These are phyloP conservation scores for Itoplectis maculator DNA, from an alignment of 2,888 invertebrate genomes.

Conservation along the genomic window DNA sequence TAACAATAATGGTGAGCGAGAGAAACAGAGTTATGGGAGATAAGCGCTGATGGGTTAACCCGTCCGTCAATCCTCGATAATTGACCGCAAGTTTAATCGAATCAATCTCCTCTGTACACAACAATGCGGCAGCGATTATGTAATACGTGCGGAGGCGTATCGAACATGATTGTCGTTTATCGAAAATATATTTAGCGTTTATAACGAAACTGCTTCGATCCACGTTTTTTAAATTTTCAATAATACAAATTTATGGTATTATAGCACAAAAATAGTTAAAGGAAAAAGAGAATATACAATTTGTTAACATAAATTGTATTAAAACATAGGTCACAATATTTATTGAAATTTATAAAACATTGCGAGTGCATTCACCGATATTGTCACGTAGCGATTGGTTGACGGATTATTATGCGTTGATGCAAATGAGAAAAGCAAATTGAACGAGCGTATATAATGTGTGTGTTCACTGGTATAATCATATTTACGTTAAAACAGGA, in stretches of 20 bases:
- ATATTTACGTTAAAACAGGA: constrained; percentile 51
- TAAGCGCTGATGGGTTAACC: constrained; percentile 40
- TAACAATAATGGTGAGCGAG: constrained; percentile 24
- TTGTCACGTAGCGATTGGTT: constrained; percentile 5
- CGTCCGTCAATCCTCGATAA: constrained; percentile 41
- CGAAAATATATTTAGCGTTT: constrained; percentile 5
- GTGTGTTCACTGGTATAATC: constrained; percentile 48
- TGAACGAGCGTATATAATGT: constrained; percentile 38
- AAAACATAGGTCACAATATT: not conserved
- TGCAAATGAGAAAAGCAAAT: constrained; percentile 11
- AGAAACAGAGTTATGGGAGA: constrained; percentile 30
- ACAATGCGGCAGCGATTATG: constrained; percentile 21
- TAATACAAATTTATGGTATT: not conserved
- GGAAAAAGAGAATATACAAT: no score
- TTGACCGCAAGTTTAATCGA: constrained; percentile 43
- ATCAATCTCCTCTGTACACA: constrained; percentile 18
- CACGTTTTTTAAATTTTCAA: not conserved
- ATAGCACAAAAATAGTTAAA: no score
- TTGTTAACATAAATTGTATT: no score
- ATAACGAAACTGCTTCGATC: constrained; percentile 2
- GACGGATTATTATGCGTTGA: constrained; percentile 46
- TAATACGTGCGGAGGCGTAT: constrained; percentile 24
- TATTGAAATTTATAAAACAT: not conserved
- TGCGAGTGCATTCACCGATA: not conserved
- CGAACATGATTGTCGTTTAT: constrained; percentile 6